Percentiles rank a stretch among this genome's conserved stretches.
phyloP scores from a whole-genome alignment of 2,797 vertebrate genomes.

The Sphenopsis melanotis region DNA sequence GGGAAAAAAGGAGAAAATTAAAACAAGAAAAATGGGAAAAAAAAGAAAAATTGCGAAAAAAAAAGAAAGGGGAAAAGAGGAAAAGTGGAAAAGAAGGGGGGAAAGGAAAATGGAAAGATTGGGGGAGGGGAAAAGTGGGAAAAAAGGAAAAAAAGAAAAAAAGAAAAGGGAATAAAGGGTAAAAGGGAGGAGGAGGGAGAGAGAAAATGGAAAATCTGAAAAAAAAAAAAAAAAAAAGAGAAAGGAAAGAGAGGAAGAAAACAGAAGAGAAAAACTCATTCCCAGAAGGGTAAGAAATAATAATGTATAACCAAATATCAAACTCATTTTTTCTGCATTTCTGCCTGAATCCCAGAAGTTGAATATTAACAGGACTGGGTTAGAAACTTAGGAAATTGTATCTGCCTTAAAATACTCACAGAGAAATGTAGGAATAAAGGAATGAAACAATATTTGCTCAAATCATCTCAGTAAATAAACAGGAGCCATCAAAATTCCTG shows the following conservation, averaged over 20 bases:
- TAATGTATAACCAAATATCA: not conserved
- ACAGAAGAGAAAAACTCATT: not conserved
- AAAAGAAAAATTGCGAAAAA: not conserved
- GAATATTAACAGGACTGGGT: not conserved
- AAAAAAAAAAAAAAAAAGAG: not conserved
- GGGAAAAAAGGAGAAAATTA: fast-evolving
- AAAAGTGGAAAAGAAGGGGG: not conserved
- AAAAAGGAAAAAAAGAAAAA: too few relatives aligned
- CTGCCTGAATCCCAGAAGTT: not conserved
- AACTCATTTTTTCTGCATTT: not conserved
- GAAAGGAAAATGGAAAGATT: not conserved
- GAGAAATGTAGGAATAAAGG: not conserved
- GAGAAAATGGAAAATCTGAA: not conserved
- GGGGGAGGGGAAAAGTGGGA: too few relatives aligned
- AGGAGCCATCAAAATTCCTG: not conserved
- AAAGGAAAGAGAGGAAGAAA: not conserved
- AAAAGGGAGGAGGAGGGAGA: not conserved
- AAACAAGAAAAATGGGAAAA: not conserved
- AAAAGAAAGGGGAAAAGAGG: too few relatives aligned
- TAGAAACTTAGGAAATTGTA: not conserved
- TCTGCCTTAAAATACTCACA: not conserved
- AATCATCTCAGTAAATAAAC: not conserved
- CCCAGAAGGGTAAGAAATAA: not conserved
- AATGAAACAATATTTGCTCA: not conserved
- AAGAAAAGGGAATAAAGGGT: not conserved